phyloP scores from a whole-genome alignment of 2,113 vertebrate species.

The Austrofundulus limnaeus region DNA sequence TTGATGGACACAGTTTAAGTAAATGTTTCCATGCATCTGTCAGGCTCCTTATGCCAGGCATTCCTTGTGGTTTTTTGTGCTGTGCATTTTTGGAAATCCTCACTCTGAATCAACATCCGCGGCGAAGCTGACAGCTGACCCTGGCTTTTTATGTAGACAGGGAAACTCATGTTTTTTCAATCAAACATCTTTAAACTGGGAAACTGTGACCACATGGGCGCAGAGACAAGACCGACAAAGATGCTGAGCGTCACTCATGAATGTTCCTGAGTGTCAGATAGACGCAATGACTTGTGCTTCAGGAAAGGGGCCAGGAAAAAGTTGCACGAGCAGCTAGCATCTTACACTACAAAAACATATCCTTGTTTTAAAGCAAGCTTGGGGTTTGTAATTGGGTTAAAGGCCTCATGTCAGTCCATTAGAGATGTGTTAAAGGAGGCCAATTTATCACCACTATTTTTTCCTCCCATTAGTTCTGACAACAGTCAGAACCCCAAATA shows the following conservation, averaged over 20 bases:
- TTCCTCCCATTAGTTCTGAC: conserved; percentile 19
- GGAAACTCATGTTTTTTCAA: conserved; percentile 57
- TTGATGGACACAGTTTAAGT: conserved; percentile 74
- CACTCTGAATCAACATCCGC: conserved; percentile 60
- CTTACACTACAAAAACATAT: conserved; percentile 53
- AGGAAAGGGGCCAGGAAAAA: conserved; percentile 68
- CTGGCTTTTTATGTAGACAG: conserved; percentile 41
- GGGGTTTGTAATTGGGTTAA: conserved; percentile 44
- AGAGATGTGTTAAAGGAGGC: conserved; percentile 48
- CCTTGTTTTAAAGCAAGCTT: conserved; percentile 30
- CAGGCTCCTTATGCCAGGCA: conserved; percentile 45
- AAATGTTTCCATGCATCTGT: conserved; percentile 75
- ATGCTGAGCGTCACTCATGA: conserved; percentile 57
- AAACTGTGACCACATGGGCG: conserved; percentile 39
- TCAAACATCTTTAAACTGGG: conserved; percentile 43
- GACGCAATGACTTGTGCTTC: conserved; percentile 61
- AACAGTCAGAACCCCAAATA: not conserved
- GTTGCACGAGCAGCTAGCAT: conserved; percentile 57
- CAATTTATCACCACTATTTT: conserved; percentile 14
- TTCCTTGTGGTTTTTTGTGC: conserved; percentile 62
- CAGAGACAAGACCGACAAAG: conserved; percentile 43
- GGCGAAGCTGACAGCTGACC: conserved; percentile 50
- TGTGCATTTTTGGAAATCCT: conserved; percentile 73
- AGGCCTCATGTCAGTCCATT: conserved; percentile 49
- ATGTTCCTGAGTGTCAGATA: conserved; percentile 63